These are phyloP conservation scores for Temnothorax rugatulus DNA, from an alignment of 2,888 invertebrate genomes.

Conservation along the genomic window DNA sequence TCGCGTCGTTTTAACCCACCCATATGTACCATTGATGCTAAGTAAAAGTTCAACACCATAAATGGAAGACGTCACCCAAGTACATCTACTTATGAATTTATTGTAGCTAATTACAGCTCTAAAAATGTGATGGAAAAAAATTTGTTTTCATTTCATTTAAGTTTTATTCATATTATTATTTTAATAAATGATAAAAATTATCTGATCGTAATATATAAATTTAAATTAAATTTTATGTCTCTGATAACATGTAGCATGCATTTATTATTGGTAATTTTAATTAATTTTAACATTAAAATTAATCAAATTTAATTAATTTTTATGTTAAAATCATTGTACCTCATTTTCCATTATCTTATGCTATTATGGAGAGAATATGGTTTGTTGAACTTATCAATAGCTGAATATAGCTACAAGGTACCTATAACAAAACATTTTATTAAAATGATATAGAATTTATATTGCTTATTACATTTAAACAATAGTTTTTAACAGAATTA, in stretches of 20 bases:
- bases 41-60: neutral
- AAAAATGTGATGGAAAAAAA: neutral
- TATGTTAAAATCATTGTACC: neutral
- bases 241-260: neutral
- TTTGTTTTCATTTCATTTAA: neutral
- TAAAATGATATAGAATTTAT: neutral
- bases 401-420: neutral
- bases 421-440: neutral
- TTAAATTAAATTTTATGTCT: neutral
- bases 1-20: constrained; percentile 5
- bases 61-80: neutral
- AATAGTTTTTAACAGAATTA: neutral
- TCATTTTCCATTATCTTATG: neutral
- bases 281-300: neutral
- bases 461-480: neutral
- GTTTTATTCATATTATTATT: neutral
- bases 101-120: constrained; percentile 4
- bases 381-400: neutral
- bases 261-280: constrained; percentile 5
- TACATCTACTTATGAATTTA: constrained; percentile 61
- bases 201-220: neutral
- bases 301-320: constrained; percentile 13
- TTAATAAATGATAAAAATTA: neutral
- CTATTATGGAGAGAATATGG: neutral
- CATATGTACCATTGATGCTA: neutral